Evolutionary conservation across 2,888 invertebrate genomes (phyloP), one percentile per base, ranked within the genome.

Genomic region (Orthosia gracilis): DNA sequence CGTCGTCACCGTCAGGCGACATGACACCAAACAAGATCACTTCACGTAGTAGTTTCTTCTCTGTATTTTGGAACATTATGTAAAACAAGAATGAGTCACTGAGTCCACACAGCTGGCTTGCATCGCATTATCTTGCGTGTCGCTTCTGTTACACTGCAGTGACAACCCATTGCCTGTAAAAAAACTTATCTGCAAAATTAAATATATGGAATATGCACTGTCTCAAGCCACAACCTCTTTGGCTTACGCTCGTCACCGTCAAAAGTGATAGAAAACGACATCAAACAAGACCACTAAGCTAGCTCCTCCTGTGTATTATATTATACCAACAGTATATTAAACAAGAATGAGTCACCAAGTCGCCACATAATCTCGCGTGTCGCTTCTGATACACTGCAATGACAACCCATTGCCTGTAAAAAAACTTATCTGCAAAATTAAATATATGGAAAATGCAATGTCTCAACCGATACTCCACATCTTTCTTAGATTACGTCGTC

Each of bases 51-150:
- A 61, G 26, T 61, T 31, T 12, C 50, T 50, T 31, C 47, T 65
- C 26, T 18, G 49, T 54, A 61, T 75, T 79, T 72, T 75, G 59
- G 12, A 61, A 79, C 40, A 49, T 15, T 72, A 54, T 61, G 73
- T 80, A 61, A 61, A 73, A 80, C 75, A 76, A 26, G 61, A 61
- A 61, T 80, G 61, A 73, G 49, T 61, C 80, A 75, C 54, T 26
- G 23, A 11, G 49, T 61, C 52, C 18, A 23, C 72, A 45, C 15
- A 9, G 69, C 40, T 26, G 13, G 26, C 40, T 15, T 49, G 5
- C 2, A 31, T 4, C 79, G 40, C 40, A 12, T 26, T 45, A 80
- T 80, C 54, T 80, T 21, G 61, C 73, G 21, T 73, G 69, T 55
- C 69, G 40, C 61, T 61, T 69, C 63, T 76, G 57, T 76, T 68